Base-by-base conservation (phyloP, 2,797 vertebrate species). In the Cuniculus paca region DNA sequence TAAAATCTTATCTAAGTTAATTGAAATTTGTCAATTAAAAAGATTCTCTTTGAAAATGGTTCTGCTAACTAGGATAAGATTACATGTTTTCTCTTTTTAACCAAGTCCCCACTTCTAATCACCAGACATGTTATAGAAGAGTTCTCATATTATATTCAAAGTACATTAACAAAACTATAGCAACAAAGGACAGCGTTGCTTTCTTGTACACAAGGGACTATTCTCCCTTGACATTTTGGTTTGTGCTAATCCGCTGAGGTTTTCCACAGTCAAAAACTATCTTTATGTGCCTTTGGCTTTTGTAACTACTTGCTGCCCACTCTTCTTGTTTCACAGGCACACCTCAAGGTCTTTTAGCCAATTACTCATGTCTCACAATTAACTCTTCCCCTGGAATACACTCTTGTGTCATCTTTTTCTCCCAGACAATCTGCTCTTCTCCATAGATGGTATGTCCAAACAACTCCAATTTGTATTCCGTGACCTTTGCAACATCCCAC, bases 401-500 rank as follows among this genome's bases (percentile, higher is more conserved):
- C 82, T 79, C 95, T 94, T 87, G 75, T 91, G 92, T 98, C 96
- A 91, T 98, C 97, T 90, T 96, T 95, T 96, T 80, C 91, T 97
- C 90, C 96, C 94, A 97, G 96, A 96, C 96, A 96, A 87, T 92
- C 95, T 93, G 54, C 60, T 96, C 96, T 96, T 97, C 95, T 97
- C 95, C 83, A 89, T 91, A 97, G 94, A 97, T 90, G 96, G 79
- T 95, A 96, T 79, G 90, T 97, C 93, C 97, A 98, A 98, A 98
- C 93, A 98, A 95, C 92, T 95, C 90, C 92, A 97, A 85, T 92
- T 97, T 97, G 78, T 97, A 96, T 91, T 96, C 93, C 60, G 68
- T 91, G 95, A 98, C 96, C 96, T 98, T 97, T 98, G 96, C 93
- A 97, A 84, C 96, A 97, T 97, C 90, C 93, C 96, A 98, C 96